Evolutionary conservation across 2,888 invertebrate species (phyloP).

Genomic region (Eupithecia subumbrata): DNA sequence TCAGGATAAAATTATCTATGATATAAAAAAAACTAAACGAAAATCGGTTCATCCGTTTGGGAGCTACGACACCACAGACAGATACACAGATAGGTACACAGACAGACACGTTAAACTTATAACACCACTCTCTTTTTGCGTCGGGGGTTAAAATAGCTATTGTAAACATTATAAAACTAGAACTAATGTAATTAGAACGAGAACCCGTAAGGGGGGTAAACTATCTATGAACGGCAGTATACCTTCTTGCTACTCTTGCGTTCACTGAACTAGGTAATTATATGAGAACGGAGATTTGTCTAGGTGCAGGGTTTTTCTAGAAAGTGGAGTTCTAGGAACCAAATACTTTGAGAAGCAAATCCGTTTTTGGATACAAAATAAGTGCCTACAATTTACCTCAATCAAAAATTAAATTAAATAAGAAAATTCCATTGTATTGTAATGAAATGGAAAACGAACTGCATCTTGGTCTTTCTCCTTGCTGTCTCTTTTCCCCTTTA

Average conservation of each 20-base stretch:
- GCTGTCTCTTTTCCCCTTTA: conserved; percentile 57
- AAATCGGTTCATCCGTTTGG: no score
- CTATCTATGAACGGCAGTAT: neutral
- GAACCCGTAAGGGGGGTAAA: no score
- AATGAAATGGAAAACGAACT: conserved; percentile 65
- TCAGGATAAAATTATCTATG: no score
- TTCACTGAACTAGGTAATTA: neutral
- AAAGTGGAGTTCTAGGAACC: neutral
- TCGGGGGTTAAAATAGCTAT: no score
- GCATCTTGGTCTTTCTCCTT: conserved; percentile 52
- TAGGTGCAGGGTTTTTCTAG: neutral
- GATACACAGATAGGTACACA: no score
- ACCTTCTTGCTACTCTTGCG: neutral
- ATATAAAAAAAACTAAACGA: no score
- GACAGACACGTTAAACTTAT: no score
- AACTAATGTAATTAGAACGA: no score
- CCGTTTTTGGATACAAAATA: neutral
- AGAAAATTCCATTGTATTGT: conserved; percentile 64
- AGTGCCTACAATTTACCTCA: conserved; percentile 31
- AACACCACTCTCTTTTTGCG: no score
- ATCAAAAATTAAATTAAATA: conserved; percentile 52
- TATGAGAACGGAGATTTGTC: neutral
- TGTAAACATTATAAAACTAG: no score
- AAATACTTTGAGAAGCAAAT: neutral
- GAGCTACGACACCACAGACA: no score